These are phyloP conservation scores for Nesometra sesokonis DNA, from an alignment of 35 echinoderm and acorn worm species.

Conservation along the genomic window DNA sequence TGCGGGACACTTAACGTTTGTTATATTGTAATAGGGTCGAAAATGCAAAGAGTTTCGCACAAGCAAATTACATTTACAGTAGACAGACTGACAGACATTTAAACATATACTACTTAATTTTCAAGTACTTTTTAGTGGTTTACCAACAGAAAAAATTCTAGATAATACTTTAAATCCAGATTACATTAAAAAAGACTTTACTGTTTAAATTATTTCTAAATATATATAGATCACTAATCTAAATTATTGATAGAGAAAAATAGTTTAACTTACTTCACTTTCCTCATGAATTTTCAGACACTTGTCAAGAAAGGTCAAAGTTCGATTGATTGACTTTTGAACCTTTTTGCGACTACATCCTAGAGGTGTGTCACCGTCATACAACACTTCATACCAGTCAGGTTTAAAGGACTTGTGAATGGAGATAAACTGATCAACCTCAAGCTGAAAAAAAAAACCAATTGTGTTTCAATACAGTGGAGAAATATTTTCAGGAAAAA, in stretches of 20 bases:
- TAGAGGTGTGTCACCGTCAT: conserved; percentile 68
- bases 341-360: conserved; percentile 53
- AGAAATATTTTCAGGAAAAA: neutral
- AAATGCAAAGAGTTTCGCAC: too few relatives aligned
- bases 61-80: too few relatives aligned
- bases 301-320: conserved; percentile 52
- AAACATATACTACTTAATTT: too few relatives aligned
- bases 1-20: too few relatives aligned
- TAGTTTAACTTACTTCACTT: conserved; percentile 24
- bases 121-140: too few relatives aligned
- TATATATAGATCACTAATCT: neutral
- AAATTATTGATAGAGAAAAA: neutral
- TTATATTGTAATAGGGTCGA: too few relatives aligned
- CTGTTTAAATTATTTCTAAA: too few relatives aligned
- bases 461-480: neutral
- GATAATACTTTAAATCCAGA: too few relatives aligned
- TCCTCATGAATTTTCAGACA: conserved; percentile 43
- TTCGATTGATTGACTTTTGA: conserved; percentile 54
- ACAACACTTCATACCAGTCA: conserved; percentile 52
- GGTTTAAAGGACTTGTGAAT: conserved; percentile 50
- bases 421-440: conserved; percentile 36
- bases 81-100: too few relatives aligned
- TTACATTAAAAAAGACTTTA: too few relatives aligned
- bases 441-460: conserved; percentile 31
- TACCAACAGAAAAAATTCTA: too few relatives aligned